Base-by-base conservation (phyloP, 2,113 vertebrate genomes). In the Trogon surrucura region DNA sequence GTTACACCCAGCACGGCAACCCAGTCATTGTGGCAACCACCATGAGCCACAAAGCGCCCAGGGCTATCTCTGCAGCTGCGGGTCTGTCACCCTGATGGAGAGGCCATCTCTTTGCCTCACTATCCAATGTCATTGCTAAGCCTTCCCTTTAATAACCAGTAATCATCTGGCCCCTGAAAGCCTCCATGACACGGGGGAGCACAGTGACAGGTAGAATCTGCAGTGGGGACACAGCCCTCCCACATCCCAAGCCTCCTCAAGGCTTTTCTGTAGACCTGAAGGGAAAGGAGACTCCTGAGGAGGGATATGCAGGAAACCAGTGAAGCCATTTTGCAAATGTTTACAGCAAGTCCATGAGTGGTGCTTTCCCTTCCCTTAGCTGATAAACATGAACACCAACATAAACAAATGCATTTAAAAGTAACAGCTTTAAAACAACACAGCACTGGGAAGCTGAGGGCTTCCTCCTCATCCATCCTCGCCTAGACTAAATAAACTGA, bases 341-440 rank as follows among this genome's bases (percentile, higher is more conserved):
- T 93, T 91, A 86, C 72, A 81, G 53, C 13, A 81, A 57, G 61
- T 44, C 73, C 13, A 6, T 15, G 69, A 92, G 80, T 0, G 0
- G 77, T 61, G 80, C 53, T 89, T 93, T 91, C 83, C 72, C 72
- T 85, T 93, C 82, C 5, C 0, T 79, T 79, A 71, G 65, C 48
- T 86, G 88, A 86, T 67, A 95, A 86, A 93, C 91, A 93, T 1
- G 12, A 74, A 62, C 25, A 4, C 26, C 48, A 75, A 57, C 16
- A 87, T 84, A 94, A 97, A 92, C 92, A 96, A 91, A 96, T 58
- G 54, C 6, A 67, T 91, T 81, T 65, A 60, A 45, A 89, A 84
- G 65, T 26, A 89, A 93, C 80, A 91, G 32, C 30, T 95, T 74
- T 74, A 61, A 30, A 86, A 60, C 51, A 72, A 61, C 23, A 79